Percentiles rank a stretch among this genome's conserved stretches.
Evolutionary conservation across 2,113 vertebrate genomes (phyloP).

Genomic region (Arizona elegans): DNA sequence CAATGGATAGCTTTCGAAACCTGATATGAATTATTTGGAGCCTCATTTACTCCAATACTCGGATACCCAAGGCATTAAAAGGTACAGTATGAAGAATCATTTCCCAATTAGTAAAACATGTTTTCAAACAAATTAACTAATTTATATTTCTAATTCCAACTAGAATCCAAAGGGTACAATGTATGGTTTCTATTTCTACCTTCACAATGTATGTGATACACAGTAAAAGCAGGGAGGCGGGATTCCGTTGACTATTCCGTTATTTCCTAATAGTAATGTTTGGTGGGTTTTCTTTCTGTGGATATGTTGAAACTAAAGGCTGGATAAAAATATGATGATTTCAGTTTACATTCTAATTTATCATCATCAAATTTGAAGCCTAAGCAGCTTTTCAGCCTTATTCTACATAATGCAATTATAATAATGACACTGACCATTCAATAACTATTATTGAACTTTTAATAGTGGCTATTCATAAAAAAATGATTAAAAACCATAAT

Average conservation of each 20-base stretch:
- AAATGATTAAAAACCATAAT: not conserved
- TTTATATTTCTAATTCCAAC: not conserved
- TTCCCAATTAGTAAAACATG: not conserved
- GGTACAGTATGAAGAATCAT: conserved; percentile 11
- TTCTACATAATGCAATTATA: not conserved
- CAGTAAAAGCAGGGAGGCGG: not conserved
- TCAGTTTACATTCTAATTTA: not conserved
- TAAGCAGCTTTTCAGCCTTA: not conserved
- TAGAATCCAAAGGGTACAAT: not conserved
- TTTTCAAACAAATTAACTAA: not conserved
- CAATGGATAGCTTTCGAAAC: conserved; percentile 34
- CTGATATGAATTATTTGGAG: conserved; percentile 38
- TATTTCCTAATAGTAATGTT: not conserved
- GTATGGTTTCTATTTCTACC: not conserved
- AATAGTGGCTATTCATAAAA: not conserved
- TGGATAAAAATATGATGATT: not conserved
- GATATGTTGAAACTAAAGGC: not conserved
- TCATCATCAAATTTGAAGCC: not conserved
- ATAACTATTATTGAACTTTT: not conserved
- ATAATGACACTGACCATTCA: not conserved
- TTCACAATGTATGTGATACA: not conserved
- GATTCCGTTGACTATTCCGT: not conserved
- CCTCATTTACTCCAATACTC: conserved; percentile 37
- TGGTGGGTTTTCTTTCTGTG: not conserved
- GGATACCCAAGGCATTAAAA: conserved; percentile 10